Evolutionary conservation across 2,113 vertebrate species (phyloP).

Genomic region (Setophaga coronata): DNA sequence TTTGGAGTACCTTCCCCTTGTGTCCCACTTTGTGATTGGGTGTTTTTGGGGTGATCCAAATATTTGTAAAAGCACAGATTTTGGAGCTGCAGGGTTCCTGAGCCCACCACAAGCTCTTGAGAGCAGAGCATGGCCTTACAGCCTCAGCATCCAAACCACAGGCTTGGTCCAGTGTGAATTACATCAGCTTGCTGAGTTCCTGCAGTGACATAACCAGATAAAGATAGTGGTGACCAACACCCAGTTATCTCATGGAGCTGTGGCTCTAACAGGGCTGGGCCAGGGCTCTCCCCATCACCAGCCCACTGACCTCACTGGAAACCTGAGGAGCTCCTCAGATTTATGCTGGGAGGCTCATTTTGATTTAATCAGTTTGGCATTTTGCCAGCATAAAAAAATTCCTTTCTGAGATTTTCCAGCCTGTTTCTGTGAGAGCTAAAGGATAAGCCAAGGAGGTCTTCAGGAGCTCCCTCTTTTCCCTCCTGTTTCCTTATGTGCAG

Average conservation of each 20-base stretch:
- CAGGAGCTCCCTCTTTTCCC: background rate
- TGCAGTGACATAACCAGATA: background rate
- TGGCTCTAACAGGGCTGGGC: background rate
- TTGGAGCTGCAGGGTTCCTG: fast-evolving
- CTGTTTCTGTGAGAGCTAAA: background rate
- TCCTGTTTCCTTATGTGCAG: fast-evolving
- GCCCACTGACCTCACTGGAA: constrained; percentile 31
- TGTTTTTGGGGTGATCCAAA: background rate
- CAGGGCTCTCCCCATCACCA: background rate
- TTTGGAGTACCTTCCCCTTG: background rate
- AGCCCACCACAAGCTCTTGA: background rate
- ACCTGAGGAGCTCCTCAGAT: background rate
- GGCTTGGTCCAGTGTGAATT: background rate
- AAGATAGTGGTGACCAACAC: background rate
- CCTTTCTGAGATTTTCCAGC: background rate
- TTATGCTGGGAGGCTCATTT: background rate
- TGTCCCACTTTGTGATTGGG: background rate
- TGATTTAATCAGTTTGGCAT: background rate
- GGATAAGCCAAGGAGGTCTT: background rate
- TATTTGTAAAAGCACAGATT: background rate
- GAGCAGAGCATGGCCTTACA: background rate
- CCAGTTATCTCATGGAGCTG: background rate
- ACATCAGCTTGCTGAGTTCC: background rate
- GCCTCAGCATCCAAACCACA: background rate
- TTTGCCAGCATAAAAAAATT: background rate